phyloP scores from a whole-genome alignment of 2,113 vertebrate genomes.

The Ifrita kowaldi region DNA sequence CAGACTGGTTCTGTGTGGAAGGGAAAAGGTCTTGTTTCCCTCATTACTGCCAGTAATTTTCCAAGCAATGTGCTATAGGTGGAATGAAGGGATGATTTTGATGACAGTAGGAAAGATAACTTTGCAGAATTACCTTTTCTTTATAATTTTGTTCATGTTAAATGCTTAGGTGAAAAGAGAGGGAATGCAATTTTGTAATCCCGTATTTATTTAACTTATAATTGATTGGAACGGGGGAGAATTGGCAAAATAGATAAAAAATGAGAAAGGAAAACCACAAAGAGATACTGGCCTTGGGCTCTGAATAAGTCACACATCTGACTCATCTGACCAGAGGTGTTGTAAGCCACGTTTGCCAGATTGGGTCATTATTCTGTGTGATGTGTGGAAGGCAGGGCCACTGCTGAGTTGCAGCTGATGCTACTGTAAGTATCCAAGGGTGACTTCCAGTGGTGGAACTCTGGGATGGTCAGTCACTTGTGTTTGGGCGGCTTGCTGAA shows the following conservation, averaged over 20 bases:
- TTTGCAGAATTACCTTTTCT: background rate
- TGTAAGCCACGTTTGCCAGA: background rate
- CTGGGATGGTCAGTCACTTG: background rate
- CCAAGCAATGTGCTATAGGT: background rate
- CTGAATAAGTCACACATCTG: background rate
- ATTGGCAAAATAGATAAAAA: background rate
- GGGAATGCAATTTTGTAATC: background rate
- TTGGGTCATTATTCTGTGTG: background rate
- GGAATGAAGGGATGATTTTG: background rate
- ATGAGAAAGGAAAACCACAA: background rate
- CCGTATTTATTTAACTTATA: background rate
- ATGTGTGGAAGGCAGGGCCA: background rate
- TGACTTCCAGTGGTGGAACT: background rate
- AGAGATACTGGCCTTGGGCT: background rate
- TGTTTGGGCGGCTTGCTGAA: background rate
- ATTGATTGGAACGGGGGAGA: background rate
- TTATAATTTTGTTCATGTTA: background rate
- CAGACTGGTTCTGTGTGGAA: background rate
- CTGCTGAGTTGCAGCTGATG: background rate
- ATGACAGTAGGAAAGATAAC: background rate
- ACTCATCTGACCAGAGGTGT: slow-evolving; percentile 17
- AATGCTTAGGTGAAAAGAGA: background rate
- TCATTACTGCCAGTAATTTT: background rate
- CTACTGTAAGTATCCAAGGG: background rate
- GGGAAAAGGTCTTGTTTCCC: background rate